These are phyloP conservation scores for Emydocephalus ijimae DNA, from an alignment of 2,113 vertebrate species.

Conservation along the genomic window DNA sequence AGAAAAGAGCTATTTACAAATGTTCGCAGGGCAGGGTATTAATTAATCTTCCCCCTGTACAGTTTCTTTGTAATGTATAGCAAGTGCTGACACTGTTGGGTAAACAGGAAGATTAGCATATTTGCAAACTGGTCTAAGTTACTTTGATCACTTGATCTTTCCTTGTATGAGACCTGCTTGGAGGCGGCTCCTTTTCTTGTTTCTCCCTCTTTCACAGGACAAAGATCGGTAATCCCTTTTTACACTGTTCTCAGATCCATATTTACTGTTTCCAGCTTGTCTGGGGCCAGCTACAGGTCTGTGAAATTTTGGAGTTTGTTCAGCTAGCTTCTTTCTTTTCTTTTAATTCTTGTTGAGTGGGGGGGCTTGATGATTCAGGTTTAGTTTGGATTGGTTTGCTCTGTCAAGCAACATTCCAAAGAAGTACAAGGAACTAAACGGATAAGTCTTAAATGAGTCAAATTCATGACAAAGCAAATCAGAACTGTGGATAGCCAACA, in stretches of 20 bases:
- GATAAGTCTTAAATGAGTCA: conserved; percentile 82
- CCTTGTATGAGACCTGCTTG: conserved; percentile 63
- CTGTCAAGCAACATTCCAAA: conserved; percentile 78
- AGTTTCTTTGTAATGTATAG: conserved; percentile 73
- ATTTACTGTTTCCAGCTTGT: conserved; percentile 71
- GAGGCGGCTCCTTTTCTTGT: conserved; percentile 48
- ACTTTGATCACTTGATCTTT: conserved; percentile 72
- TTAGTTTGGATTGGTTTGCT: conserved; percentile 56
- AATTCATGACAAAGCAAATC: conserved; percentile 94
- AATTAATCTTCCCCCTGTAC: conserved; percentile 72
- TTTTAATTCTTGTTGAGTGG: conserved; percentile 33
- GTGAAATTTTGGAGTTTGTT: conserved; percentile 65
- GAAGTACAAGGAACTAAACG: conserved; percentile 82
- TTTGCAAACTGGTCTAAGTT: conserved; percentile 68
- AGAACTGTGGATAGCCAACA: conserved; percentile 84
- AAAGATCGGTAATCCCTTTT: conserved; percentile 71
- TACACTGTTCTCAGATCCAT: conserved; percentile 73
- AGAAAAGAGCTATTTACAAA: conserved; percentile 61
- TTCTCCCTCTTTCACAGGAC: conserved; percentile 56
- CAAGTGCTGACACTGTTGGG: conserved; percentile 74
- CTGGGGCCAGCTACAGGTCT: conserved; percentile 67
- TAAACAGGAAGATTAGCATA: conserved; percentile 80
- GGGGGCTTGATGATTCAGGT: conserved; percentile 14
- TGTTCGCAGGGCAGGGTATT: conserved; percentile 69
- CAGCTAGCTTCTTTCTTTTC: conserved; percentile 59